phyloP scores from a whole-genome alignment of 2,113 vertebrate species.

The Pelvicachromis taeniatus region DNA sequence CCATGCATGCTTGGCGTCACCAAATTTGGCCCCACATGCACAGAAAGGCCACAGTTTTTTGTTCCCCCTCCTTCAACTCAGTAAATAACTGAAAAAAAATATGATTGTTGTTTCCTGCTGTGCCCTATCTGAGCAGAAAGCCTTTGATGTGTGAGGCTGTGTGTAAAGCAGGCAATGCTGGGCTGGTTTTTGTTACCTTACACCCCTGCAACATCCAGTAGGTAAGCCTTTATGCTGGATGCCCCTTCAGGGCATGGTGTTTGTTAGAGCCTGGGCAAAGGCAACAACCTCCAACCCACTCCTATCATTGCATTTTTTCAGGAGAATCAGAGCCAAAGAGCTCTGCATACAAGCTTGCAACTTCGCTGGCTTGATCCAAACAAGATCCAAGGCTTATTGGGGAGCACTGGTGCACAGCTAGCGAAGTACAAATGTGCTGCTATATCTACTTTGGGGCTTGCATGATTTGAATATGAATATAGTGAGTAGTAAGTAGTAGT shows the following conservation, averaged over 20 bases:
- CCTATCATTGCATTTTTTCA: slow-evolving; percentile 3
- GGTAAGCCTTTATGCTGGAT: slow-evolving; percentile 51
- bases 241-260: slow-evolving; percentile 51
- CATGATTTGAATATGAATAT: slow-evolving; percentile 21
- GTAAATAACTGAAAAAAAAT: slow-evolving; percentile 39
- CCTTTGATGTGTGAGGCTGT: slow-evolving; percentile 56
- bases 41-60: background rate
- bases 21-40: slow-evolving; percentile 32
- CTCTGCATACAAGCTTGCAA: slow-evolving; percentile 18
- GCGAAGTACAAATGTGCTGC: slow-evolving; percentile 11
- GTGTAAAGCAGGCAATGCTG: slow-evolving; percentile 6
- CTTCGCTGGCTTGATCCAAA: slow-evolving; percentile 33
- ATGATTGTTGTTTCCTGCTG: slow-evolving; percentile 28
- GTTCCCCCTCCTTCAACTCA: background rate
- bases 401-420: slow-evolving; percentile 14
- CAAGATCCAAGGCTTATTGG: slow-evolving; percentile 34
- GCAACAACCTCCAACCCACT: slow-evolving; percentile 36
- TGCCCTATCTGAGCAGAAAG: slow-evolving; percentile 13
- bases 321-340: slow-evolving; percentile 32
- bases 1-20: background rate
- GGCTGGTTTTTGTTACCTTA: slow-evolving; percentile 55
- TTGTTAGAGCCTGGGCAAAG: slow-evolving; percentile 54
- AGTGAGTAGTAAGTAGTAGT: background rate
- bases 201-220: slow-evolving; percentile 46
- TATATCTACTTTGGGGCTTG: background rate